phyloP scores from a whole-genome alignment of 2,888 invertebrate species.

The Perizoma affinitatum region DNA sequence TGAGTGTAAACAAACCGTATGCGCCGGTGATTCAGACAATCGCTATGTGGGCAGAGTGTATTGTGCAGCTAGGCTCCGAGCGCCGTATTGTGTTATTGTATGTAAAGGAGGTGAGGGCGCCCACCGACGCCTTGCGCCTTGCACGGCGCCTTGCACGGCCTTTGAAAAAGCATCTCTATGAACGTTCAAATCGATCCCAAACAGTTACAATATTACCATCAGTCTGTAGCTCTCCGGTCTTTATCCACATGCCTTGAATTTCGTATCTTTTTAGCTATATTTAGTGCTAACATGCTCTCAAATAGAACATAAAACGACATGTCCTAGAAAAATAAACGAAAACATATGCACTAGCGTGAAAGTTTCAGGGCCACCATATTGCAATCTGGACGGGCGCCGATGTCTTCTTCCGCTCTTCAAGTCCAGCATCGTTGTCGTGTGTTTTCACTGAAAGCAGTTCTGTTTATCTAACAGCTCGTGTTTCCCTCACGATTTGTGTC shows the following conservation, averaged over 20 bases:
- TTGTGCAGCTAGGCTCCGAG: constrained; percentile 54
- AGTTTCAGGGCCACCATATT: no score
- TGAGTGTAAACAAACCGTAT: constrained; percentile 75
- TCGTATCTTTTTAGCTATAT: background rate
- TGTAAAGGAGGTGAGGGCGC: constrained; percentile 78
- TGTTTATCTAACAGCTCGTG: constrained; percentile 50
- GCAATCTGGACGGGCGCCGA: background rate
- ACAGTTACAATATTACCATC: background rate
- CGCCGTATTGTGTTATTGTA: constrained; percentile 74
- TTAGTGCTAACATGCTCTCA: background rate
- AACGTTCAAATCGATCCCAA: constrained; percentile 18
- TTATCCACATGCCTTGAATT: background rate
- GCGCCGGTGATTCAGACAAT: constrained; percentile 76
- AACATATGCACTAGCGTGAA: no score
- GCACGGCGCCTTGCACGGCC: constrained; percentile 45
- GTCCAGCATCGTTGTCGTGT: constrained; percentile 31
- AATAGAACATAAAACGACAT: no score
- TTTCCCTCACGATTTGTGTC: constrained; percentile 62
- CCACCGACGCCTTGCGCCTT: constrained; percentile 57
- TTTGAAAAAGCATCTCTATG: constrained; percentile 61
- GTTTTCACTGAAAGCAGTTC: constrained; percentile 31
- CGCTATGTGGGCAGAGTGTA: constrained; percentile 74
- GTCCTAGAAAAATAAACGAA: no score
- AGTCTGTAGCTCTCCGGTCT: background rate
- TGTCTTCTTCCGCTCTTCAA: constrained; percentile 15